These are phyloP conservation scores for Branchipolynoe longqiensis DNA, from an alignment of 2,888 invertebrate genomes.

Conservation along the genomic window DNA sequence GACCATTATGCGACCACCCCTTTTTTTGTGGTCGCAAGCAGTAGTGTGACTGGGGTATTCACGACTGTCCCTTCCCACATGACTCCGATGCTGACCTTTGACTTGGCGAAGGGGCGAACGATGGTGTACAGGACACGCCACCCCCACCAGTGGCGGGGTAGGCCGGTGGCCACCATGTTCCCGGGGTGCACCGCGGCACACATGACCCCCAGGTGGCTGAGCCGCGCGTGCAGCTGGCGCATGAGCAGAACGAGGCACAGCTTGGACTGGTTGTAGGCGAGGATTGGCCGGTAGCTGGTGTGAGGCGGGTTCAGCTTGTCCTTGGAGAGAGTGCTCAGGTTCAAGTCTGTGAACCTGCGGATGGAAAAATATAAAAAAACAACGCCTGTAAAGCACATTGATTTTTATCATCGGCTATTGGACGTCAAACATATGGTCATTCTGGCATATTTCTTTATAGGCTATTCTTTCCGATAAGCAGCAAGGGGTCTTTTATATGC, in stretches of 20 bases:
- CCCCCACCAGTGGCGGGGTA: constrained; percentile 92
- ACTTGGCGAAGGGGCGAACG: constrained; percentile 96
- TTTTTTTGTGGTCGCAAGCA: too few species aligned
- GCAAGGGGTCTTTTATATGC: too few species aligned
- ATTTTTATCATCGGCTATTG: too few species aligned
- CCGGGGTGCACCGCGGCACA: constrained; percentile 79
- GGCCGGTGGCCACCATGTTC: constrained; percentile 91
- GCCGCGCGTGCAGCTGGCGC: constrained; percentile 88
- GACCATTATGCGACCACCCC: too few species aligned
- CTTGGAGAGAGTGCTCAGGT: constrained; percentile 78
- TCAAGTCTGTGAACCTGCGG: constrained; percentile 77
- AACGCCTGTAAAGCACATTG: too few species aligned
- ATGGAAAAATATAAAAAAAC: too few species aligned
- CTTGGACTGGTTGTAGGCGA: constrained; percentile 93
- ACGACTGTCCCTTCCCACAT: neutral
- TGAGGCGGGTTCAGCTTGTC: constrained; percentile 87
- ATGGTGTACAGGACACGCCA: constrained; percentile 89
- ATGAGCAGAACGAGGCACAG: constrained; percentile 93
- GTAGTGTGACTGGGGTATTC: too few species aligned
- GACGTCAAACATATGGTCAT: too few species aligned
- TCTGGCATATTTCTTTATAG: too few species aligned
- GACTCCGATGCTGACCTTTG: constrained; percentile 88
- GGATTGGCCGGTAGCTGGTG: constrained; percentile 88
- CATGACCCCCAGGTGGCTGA: constrained; percentile 83
- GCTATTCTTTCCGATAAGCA: too few species aligned